Evolutionary conservation across 2,113 vertebrate species (phyloP).

Genomic region (Pteruthius melanotis): DNA sequence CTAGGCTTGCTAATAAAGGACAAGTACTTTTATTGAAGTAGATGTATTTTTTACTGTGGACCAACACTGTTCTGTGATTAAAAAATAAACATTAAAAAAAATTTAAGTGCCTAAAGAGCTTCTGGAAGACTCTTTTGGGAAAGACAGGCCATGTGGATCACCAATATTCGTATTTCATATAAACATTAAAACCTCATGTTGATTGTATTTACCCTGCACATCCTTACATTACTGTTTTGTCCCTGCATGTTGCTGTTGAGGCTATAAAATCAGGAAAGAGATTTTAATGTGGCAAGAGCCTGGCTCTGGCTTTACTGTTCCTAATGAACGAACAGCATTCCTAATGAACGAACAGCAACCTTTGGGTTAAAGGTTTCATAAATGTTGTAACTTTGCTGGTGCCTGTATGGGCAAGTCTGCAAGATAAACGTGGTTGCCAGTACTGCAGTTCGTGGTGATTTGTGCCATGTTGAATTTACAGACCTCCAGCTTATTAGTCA

Average conservation of each 20-base stretch:
- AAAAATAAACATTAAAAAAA: not conserved
- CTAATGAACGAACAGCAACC: not conserved
- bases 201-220: not conserved
- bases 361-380: not conserved
- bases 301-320: not conserved
- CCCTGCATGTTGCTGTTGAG: not conserved
- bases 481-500: not conserved
- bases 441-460: not conserved
- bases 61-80: not conserved
- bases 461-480: not conserved
- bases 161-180: not conserved
- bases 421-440: not conserved
- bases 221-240: not conserved
- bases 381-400: not conserved
- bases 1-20: not conserved
- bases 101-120: not conserved
- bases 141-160: not conserved
- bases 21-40: not conserved
- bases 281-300: not conserved
- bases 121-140: not conserved
- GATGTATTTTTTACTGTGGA: not conserved
- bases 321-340: not conserved
- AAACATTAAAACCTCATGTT: not conserved
- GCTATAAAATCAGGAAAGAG: not conserved
- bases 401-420: not conserved